Conservation (phyloP, 1,140 invertebrate genomes). For the Drosophila pseudoobscura region DNA sequence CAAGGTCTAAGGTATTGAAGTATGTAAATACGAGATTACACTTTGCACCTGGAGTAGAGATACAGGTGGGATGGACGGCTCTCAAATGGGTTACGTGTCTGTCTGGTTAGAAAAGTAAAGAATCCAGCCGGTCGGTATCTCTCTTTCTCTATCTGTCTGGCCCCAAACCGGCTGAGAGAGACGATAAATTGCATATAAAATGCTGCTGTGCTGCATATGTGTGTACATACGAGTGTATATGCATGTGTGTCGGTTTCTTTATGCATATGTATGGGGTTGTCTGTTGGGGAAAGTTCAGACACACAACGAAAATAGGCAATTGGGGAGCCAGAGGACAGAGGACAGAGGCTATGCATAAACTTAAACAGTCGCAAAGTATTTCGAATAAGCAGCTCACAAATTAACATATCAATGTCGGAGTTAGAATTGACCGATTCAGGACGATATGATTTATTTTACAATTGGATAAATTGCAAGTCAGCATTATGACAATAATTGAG, state of each 20-base stretch:
- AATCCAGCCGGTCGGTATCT: conserved; percentile 1
- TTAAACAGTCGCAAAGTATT: conserved; percentile 59
- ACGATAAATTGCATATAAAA: conserved; percentile 68
- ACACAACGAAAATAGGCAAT: conserved; percentile 36
- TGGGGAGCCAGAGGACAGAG: conserved; percentile 20
- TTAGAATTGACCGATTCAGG: conserved; percentile 14
- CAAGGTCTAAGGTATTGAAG: conserved; percentile 35
- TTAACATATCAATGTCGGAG: conserved; percentile 18
- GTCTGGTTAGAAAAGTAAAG: background rate
- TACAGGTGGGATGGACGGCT: conserved; percentile 29
- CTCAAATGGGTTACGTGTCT: conserved; percentile 32
- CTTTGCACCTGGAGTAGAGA: conserved; percentile 45
- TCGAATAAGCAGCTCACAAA: conserved; percentile 46
- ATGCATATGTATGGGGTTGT: conserved; percentile 18
- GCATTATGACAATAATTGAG: conserved; percentile 22
- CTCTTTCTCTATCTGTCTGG: conserved; percentile 16
- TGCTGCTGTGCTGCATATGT: conserved; percentile 24
- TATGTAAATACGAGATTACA: conserved; percentile 42
- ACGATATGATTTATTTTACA: conserved; percentile 22
- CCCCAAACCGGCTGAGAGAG: conserved; percentile 18
- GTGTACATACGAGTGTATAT: conserved; percentile 2
- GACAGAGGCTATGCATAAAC: conserved; percentile 43
- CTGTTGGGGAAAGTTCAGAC: conserved; percentile 67
- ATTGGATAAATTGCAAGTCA: conserved; percentile 48
- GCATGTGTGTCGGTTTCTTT: background rate